Evolutionary conservation across 2,797 vertebrate genomes (phyloP).

Genomic region (Cynopterus sphinx): DNA sequence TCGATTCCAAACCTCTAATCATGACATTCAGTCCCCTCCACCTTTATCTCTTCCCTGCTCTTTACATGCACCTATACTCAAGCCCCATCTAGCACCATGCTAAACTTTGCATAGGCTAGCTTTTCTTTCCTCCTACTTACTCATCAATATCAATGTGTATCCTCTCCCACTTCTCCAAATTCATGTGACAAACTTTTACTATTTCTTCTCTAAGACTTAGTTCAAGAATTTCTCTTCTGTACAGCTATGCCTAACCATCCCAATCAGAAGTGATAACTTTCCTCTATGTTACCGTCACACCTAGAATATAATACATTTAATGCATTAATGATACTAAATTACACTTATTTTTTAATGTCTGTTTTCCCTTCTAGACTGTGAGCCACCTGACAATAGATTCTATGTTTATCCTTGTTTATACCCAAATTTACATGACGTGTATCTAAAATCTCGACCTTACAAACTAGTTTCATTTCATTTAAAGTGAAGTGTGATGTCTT

Average conservation of each 20-base stretch:
- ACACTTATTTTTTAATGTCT: not conserved
- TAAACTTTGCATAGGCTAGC: not conserved
- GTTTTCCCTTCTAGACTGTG: not conserved
- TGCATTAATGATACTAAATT: not conserved
- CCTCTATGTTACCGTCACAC: not conserved
- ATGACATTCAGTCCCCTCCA: too few relatives aligned
- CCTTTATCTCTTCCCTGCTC: not conserved
- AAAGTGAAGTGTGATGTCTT: not conserved
- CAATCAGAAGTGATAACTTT: not conserved
- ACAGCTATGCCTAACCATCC: not conserved
- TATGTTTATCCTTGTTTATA: not conserved
- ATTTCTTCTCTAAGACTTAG: not conserved
- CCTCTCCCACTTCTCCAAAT: not conserved
- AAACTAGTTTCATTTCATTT: constrained; percentile 8
- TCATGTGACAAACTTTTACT: not conserved
- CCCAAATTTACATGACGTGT: not conserved
- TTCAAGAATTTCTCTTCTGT: not conserved
- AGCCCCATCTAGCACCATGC: not conserved
- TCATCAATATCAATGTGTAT: not conserved
- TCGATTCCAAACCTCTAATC: not conserved
- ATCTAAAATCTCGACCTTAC: constrained; percentile 2
- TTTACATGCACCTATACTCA: not conserved
- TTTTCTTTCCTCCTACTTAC: not conserved
- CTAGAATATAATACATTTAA: not conserved
- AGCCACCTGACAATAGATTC: not conserved